Evolutionary conservation across 2,797 vertebrate genomes (phyloP).

Genomic region (Hydrocynus forskahlii): DNA sequence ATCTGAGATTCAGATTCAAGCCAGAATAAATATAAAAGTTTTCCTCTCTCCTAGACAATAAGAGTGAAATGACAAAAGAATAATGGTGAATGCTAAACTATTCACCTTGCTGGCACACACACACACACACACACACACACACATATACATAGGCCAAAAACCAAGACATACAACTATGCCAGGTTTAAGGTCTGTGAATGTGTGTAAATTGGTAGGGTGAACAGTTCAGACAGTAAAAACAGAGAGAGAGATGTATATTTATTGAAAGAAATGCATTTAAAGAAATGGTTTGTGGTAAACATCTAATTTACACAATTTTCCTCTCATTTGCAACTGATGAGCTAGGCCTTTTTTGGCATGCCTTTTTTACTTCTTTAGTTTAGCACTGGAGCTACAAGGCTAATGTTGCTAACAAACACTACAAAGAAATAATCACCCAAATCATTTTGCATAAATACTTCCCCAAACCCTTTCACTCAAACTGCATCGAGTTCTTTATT

Average conservation of each 20-base stretch:
- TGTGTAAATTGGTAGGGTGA: background rate
- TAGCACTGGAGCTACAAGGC: no score
- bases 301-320: no score
- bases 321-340: no score
- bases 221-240: constrained; percentile 14
- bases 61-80: constrained; percentile 38
- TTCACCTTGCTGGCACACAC: constrained; percentile 1
- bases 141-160: background rate
- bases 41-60: constrained; percentile 28
- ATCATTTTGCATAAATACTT: no score
- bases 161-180: constrained; percentile 10
- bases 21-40: constrained; percentile 32
- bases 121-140: background rate
- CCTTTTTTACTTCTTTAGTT: no score
- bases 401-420: no score
- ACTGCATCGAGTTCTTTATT: no score
- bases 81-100: constrained; percentile 21
- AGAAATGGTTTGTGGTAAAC: no score
- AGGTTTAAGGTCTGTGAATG: background rate
- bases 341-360: no score
- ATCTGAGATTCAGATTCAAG: constrained; percentile 5
- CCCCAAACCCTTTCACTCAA: no score
- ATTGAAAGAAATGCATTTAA: no score
- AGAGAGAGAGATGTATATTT: background rate
- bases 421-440: no score